Evolutionary conservation across 2,797 vertebrate genomes (phyloP), one percentile per base, ranked within the genome.

Genomic region (Gila robusta): DNA sequence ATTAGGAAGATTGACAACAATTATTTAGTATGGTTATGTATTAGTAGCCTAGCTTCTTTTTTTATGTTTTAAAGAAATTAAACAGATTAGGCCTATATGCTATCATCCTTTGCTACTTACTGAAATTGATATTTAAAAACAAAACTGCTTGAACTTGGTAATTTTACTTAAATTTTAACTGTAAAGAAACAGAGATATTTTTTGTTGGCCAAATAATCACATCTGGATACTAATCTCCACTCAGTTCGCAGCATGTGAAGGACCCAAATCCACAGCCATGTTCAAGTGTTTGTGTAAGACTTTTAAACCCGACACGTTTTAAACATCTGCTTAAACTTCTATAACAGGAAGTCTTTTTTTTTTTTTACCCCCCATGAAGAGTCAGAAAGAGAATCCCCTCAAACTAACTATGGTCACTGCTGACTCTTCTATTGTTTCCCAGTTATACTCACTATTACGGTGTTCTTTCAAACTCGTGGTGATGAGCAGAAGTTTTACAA

Each of bases 251-350:
- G 16, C 9, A 21, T 72, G n/a, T 59, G n/a, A 83, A 66, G 56
- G 56, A 67, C 73, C 23, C 79, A 56, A 59, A 85, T 85, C 66
- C 26, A 59, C 49, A 44, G 64, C 56, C 74, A 79, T 39, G 35
- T 32, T 79, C 12, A 44, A 69, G 64, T 79, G 83, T 79, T 70
- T 44, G 74, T 32, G 64, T 79, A 32, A 44, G 74, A 41, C 74
- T 41, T 78, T 35, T 85, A 66, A 26, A 78, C 35, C 35, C 64
- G 3, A 54, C 2, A 17, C 47, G 37, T 44, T 69, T 66, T 71
- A 69, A 85, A 70, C 74, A 85, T 79, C 66, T 85, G 83, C 21
- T 52, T 44, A 21, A 79, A 70, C 74, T 44, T 78, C 26, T 56
- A 70, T 41, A 70, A 84, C 64, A 79, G 83, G 66, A 84, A 85